Evolutionary conservation across 2,888 invertebrate species (phyloP), one percentile per base, ranked within the genome.

Genomic region (Pseudococcus viburni): DNA sequence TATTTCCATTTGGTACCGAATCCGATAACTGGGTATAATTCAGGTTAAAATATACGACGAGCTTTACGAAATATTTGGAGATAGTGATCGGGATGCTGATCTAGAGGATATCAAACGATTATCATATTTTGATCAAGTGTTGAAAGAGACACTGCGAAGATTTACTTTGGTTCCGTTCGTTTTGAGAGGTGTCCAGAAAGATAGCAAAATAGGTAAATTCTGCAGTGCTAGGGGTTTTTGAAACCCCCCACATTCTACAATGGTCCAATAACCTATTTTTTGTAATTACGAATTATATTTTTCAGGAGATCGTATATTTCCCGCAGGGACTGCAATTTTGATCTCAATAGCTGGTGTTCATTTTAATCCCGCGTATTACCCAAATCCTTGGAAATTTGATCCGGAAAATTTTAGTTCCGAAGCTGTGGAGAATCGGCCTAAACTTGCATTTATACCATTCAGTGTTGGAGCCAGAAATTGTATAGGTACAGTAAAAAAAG

Each of bases 81-180:
- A 90, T 88, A 89, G 89, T 46, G 88, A 90, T 86, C 88, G 90
- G 89, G 92, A 91, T 91, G 92, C 92, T 91, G 91, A 90, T 89
- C 90, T 90, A 91, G 92, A 92, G 91, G 92, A 91, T 91, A 91
- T 92, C 90, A 91, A 92, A 39, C 51, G 88, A 51, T 68, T 90
- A 73, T 83, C 68, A 8, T 90, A 90, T 83, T 46, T 89, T 17
- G 90, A 90, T 48, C 89, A 89, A 89, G 90, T 89, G 6, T 59
- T 90, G n/a, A 90, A 89, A 84, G 90, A 90, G 88, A 89, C 89
- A n/a, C 84, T 90, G 7, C 84, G 90, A 0, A 87, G 89, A 33
- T 90, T 89, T 55, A 87, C 89, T 12, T 89, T 90, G 0, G 89
- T 86, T n/a, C 86, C 86, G 0, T 55, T 68, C 19, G 19, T 86